Evolutionary conservation across 2,797 vertebrate genomes (phyloP).

Genomic region (Apodemus agrarius): DNA sequence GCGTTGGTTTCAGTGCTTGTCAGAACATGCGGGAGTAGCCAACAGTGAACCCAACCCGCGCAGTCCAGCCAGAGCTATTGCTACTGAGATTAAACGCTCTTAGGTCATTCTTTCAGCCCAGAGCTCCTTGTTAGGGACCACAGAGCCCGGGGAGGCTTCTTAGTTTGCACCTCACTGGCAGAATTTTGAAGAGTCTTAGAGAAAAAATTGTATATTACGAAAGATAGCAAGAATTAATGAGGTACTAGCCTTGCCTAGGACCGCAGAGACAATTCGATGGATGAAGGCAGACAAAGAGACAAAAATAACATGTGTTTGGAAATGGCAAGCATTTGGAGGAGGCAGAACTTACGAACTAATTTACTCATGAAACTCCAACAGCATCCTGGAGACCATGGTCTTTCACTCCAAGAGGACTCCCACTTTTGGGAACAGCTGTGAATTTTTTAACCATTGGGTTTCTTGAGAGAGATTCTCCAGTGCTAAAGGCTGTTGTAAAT

Average conservation of each 20-base stretch:
- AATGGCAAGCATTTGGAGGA: neutral
- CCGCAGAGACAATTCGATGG: neutral
- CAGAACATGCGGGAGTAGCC: neutral
- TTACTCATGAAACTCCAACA: conserved; percentile 14
- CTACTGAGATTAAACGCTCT: neutral
- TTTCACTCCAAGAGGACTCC: neutral
- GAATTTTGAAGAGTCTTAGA: neutral
- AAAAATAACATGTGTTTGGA: neutral
- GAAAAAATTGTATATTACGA: neutral
- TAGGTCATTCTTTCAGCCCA: neutral
- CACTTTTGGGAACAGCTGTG: neutral
- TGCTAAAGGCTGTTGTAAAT: neutral
- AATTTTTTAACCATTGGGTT: neutral
- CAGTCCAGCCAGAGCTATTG: neutral
- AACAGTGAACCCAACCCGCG: neutral
- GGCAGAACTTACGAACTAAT: neutral
- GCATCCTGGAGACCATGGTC: neutral
- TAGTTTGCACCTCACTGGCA: neutral
- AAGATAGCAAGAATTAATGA: neutral
- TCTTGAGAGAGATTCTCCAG: neutral
- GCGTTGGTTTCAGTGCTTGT: neutral
- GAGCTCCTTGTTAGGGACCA: neutral
- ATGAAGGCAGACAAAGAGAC: neutral
- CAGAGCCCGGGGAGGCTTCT: neutral
- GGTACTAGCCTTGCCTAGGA: neutral